Base-by-base conservation (phyloP, 2,797 vertebrate genomes). In the Hydrocynus forskahlii region DNA sequence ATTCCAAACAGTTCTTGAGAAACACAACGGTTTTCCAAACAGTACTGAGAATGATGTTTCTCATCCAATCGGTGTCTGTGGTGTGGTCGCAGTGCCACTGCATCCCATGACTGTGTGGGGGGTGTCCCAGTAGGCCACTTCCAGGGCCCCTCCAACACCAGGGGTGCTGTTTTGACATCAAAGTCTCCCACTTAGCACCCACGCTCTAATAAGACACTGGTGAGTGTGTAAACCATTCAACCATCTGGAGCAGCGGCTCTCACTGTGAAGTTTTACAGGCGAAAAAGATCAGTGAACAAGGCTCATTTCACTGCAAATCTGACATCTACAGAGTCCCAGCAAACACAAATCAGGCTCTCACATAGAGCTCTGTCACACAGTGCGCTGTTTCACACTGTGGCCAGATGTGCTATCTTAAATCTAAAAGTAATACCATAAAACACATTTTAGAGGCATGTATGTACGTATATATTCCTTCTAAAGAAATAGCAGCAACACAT, bases 171-270 rank as follows among this genome's bases (percentile, higher is more conserved):
- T 85, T 80, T 70, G 80, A 87, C 83, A 86, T 88, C 87, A 89
- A 89, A 89, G 86, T 80, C 76, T 62, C 52, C 35, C 76, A 75
- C 85, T 87, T 88, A 81, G 71, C 88, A 86, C 77, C 80, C 73
- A 79, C 60, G 16, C 4, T 81, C 84, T 84, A 88, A 88, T 83
- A 85, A 77, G 57, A 23, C 54, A 76, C 82, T 78, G 78, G 81
- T 35, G 69, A 83, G 76, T 50, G 50, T 66, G 52, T 72, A 74
- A 81, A 86, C 21, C 70, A 76, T n/a, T 80, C 29, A 76, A 68
- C 74, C 48, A 50, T 81, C 78, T 82, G 67, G 23, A 64, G 43
- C 70, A 50, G 57, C 25, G 48, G 60, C 66, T 78, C 54, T 74
- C 59, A 64, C 62, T 59, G 45, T 81, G 35, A 82, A 74, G 75